Evolutionary conservation across 2,888 invertebrate species (phyloP), one percentile per base, ranked within the genome.

Genomic region (Hemicrepidius hirtus): DNA sequence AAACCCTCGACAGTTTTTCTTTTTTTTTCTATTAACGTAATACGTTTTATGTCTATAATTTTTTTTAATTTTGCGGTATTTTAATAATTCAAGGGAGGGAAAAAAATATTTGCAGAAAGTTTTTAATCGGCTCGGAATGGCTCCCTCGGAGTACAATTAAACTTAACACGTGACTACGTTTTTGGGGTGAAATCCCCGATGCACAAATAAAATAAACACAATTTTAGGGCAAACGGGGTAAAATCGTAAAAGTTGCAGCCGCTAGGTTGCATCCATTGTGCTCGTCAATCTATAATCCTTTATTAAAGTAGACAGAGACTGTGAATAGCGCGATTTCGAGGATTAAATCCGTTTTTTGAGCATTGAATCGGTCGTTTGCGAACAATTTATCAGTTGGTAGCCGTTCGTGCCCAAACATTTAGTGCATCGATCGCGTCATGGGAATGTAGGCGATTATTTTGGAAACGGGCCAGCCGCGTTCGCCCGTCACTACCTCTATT

Each of bases 221-320:
- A 71, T 78, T 78, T 78, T 75, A 75, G 75, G 75, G 75, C 57
- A 71, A 79, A 77, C 77, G 79, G 78, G 77, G 78, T 79, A 78
- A 79, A 78, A 75, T 73, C 62, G 57, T 64, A 67, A 71, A 67
- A 64, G 73, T 65, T 69, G 66, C 73, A 73, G 69, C 70, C 70
- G 73, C 55, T 57, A 35, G 50, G 21, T 59, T 59, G 21, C 60
- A 55, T 62, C 60, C 37, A 68, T 72, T 72, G 57, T 72, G 32
- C 46, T n/a, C 49, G 37, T 65, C 35, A 32, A 57, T 55, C 65
- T 21, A 55, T 60, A 37, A 67, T 57, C 40, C 53, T 68, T 62
- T 65, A 68, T 68, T 64, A 46, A 24, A 62, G 4, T 60, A 55
- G 67, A 63, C 64, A 28, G 57, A 35, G 24, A 63, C 66, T 50